phyloP scores from a whole-genome alignment of 2,888 invertebrate species.

The Acanthopleura granulata region DNA sequence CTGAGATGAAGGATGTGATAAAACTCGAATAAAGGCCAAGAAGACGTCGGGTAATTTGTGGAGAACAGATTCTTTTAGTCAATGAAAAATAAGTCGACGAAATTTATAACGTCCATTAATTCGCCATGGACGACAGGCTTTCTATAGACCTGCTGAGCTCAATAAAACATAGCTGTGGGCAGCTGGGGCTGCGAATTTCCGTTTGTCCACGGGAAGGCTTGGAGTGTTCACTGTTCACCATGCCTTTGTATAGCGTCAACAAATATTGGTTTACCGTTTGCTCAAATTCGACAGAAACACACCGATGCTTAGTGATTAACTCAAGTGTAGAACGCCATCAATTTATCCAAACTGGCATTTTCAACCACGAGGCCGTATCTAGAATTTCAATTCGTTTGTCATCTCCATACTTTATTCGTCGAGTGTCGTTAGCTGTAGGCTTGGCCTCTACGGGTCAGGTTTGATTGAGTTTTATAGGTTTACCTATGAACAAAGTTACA shows the following conservation, averaged over 20 bases:
- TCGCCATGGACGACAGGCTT: background rate
- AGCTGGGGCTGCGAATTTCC: too few species aligned
- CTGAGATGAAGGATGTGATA: too few species aligned
- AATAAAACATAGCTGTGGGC: too few species aligned
- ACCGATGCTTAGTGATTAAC: background rate
- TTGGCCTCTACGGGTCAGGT: too few species aligned
- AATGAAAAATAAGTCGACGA: too few species aligned
- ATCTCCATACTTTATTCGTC: background rate
- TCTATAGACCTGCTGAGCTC: background rate
- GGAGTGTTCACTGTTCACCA: too few species aligned
- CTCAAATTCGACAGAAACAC: background rate
- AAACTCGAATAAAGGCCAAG: too few species aligned
- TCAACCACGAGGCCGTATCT: background rate
- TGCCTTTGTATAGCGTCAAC: background rate
- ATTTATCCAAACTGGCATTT: background rate
- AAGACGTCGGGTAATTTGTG: too few species aligned
- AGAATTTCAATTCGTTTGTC: background rate
- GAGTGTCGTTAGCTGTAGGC: background rate
- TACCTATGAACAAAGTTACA: too few species aligned
- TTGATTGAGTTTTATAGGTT: too few species aligned
- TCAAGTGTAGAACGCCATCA: background rate
- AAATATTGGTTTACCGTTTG: constrained; percentile 12
- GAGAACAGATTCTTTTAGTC: too few species aligned
- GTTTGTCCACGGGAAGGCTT: too few species aligned
- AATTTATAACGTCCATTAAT: background rate